Conservation (phyloP, 2,797 vertebrate genomes). For the Danio choprae region DNA sequence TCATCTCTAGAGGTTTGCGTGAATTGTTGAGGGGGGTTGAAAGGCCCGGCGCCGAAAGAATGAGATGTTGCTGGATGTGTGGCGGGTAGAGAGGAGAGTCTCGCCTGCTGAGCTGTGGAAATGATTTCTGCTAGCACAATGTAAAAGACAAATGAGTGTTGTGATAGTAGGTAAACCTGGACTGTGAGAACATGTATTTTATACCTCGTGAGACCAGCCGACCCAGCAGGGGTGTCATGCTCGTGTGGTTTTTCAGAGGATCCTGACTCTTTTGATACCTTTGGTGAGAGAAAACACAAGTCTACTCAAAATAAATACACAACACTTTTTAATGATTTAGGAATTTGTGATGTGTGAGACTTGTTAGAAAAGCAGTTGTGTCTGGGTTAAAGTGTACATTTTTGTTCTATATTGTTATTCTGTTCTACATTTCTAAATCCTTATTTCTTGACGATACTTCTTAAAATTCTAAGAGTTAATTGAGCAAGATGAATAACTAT, state of each 20-base stretch:
- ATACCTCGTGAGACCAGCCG: background rate
- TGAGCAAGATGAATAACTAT: too few relatives aligned
- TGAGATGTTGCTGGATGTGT: constrained; percentile 8
- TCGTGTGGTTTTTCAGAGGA: background rate
- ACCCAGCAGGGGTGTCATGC: background rate
- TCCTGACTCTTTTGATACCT: background rate
- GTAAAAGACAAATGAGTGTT: constrained; percentile 21
- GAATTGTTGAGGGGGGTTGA: constrained; percentile 30
- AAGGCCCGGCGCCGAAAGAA: background rate
- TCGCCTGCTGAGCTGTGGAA: constrained; percentile 24
- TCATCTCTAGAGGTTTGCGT: constrained; percentile 27
- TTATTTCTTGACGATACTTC: background rate
- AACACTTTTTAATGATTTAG: background rate
- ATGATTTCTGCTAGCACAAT: constrained; percentile 2
- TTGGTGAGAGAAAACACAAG: background rate
- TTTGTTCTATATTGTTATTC: too few relatives aligned
- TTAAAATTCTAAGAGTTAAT: background rate
- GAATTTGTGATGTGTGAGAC: background rate
- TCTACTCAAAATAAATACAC: background rate
- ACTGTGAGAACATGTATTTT: constrained; percentile 5
- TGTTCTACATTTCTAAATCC: too few relatives aligned
- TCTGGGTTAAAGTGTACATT: background rate
- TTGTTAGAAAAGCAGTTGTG: background rate
- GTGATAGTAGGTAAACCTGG: background rate
- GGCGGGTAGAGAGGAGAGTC: background rate